These are phyloP conservation scores for Eidolon helvum DNA, from an alignment of 2,113 vertebrate genomes.

Conservation along the genomic window DNA sequence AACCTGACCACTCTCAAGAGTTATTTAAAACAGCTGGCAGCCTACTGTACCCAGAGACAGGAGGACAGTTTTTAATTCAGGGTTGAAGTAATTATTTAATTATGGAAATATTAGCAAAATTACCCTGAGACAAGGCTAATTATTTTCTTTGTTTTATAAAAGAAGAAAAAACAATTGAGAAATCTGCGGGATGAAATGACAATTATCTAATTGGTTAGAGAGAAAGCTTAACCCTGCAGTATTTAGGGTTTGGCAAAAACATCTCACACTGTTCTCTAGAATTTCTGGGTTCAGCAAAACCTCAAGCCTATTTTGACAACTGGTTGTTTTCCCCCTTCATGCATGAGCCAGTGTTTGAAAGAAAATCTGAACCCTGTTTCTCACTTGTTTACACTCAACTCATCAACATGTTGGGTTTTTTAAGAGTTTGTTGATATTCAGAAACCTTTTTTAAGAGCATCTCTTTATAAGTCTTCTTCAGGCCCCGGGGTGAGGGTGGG, in stretches of 20 bases:
- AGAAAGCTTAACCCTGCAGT: constrained; percentile 35
- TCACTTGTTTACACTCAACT: constrained; percentile 33
- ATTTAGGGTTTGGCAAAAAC: constrained; percentile 64
- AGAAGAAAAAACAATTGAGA: constrained; percentile 32
- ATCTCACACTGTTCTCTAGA: constrained; percentile 41
- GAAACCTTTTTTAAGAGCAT: constrained; percentile 38
- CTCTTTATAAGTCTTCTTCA: constrained; percentile 5
- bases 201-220: constrained; percentile 56
- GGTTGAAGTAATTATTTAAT: constrained; percentile 60
- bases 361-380: constrained; percentile 25
- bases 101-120: constrained; percentile 65
- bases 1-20: constrained; percentile 73
- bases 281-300: constrained; percentile 64
- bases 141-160: constrained; percentile 50
- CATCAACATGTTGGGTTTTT: constrained; percentile 2
- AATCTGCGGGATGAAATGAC: constrained; percentile 39
- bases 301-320: constrained; percentile 62
- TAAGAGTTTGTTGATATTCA: constrained; percentile 16
- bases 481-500: not conserved
- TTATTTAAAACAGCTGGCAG: constrained; percentile 79
- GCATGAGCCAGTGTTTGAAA: constrained; percentile 22
- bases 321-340: constrained; percentile 36
- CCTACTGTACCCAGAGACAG: constrained; percentile 66
- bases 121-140: constrained; percentile 44
- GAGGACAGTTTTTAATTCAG: constrained; percentile 57